Conservation (phyloP, 2,888 invertebrate species). For the Capitulum mitella region DNA sequence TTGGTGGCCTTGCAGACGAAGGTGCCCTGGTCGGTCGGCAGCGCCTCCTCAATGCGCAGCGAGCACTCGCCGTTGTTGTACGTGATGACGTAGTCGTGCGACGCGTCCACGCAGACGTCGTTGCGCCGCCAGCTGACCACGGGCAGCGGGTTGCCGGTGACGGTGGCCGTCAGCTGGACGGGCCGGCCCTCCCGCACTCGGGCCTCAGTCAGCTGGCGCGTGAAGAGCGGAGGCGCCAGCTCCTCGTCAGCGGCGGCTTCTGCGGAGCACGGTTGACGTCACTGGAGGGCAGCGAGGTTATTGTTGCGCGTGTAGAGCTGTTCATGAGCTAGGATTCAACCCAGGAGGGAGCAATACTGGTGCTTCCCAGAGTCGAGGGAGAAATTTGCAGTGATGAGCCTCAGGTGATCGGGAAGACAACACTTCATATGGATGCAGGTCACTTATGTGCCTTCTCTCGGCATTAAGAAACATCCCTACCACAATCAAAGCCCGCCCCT, state of each 20-base stretch:
- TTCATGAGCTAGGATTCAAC: no score
- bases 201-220: slow-evolving; percentile 56
- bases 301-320: no score
- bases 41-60: slow-evolving; percentile 61
- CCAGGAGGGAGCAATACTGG: no score
- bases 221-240: slow-evolving; percentile 57
- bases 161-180: slow-evolving; percentile 60
- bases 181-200: slow-evolving; percentile 57
- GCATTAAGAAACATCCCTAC: no score
- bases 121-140: slow-evolving; percentile 72
- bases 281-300: no score
- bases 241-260: slow-evolving; percentile 58
- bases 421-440: no score
- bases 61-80: slow-evolving; percentile 74
- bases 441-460: no score
- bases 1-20: slow-evolving; percentile 64
- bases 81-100: slow-evolving; percentile 63
- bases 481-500: no score
- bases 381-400: no score
- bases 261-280: no score
- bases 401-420: no score
- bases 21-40: slow-evolving; percentile 59
- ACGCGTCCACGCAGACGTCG: slow-evolving; percentile 61
- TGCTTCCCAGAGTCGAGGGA: no score
- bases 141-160: slow-evolving; percentile 59